phyloP scores from a whole-genome alignment of 2,113 vertebrate species.

The Cheilinus undulatus region DNA sequence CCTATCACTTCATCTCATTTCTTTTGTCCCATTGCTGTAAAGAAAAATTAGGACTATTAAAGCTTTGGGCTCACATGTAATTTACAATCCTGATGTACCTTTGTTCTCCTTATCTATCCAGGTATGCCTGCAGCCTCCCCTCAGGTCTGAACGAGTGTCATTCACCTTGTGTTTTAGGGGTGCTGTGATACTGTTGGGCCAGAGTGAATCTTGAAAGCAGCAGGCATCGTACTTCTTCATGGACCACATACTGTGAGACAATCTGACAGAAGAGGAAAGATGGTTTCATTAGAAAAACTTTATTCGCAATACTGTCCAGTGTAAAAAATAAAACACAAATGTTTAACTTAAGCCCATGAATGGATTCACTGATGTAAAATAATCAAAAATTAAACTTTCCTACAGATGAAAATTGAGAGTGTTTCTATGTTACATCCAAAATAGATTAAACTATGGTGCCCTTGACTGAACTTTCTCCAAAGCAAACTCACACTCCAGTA shows the following conservation, averaged over 20 bases:
- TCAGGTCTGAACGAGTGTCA: not conserved
- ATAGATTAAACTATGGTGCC: not conserved
- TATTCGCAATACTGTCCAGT: too few relatives aligned
- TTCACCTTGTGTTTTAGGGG: slow-evolving; percentile 17
- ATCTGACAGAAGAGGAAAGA: slow-evolving; percentile 76
- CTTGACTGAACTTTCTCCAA: not conserved
- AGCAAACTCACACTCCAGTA: slow-evolving; percentile 5
- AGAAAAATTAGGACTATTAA: too few relatives aligned
- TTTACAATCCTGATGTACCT: not conserved
- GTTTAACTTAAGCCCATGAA: too few relatives aligned
- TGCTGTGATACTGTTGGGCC: not conserved
- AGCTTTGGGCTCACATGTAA: too few relatives aligned
- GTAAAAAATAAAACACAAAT: not conserved
- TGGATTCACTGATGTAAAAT: not conserved
- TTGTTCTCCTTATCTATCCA: not conserved
- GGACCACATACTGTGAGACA: slow-evolving; percentile 79
- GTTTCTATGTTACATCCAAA: not conserved
- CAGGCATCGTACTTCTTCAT: slow-evolving; percentile 80
- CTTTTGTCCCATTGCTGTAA: too few relatives aligned
- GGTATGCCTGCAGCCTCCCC: not conserved
- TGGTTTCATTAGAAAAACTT: not conserved
- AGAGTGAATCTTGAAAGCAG: slow-evolving; percentile 62
- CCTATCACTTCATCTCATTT: too few relatives aligned
- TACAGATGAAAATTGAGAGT: not conserved
- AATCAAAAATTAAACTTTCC: not conserved